phyloP scores from a whole-genome alignment of 1,140 invertebrate genomes.

The Sycophaga agraensis region DNA sequence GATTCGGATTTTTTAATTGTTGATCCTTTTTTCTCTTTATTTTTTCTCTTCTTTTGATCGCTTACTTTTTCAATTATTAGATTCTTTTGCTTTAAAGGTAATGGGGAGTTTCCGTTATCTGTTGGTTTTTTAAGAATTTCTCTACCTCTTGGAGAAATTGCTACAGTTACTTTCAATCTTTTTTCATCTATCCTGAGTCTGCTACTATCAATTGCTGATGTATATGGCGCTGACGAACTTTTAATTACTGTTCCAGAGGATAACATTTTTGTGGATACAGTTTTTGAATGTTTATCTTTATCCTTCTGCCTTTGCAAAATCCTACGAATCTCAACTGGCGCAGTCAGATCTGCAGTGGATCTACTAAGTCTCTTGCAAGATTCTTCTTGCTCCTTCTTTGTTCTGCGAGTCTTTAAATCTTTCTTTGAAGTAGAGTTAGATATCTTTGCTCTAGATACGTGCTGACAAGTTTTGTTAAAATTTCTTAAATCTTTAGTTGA shows the following conservation, averaged over 20 bases:
- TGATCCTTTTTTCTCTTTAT: conserved; percentile 36
- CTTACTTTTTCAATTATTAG: background rate
- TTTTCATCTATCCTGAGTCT: conserved; percentile 52
- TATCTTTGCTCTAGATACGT: conserved; percentile 1
- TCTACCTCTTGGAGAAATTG: conserved; percentile 56
- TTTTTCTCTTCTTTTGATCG: conserved; percentile 32
- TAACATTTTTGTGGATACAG: conserved; percentile 31
- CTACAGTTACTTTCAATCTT: conserved; percentile 51
- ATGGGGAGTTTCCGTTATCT: background rate
- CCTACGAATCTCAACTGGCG: conserved; percentile 63
- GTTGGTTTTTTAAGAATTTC: conserved; percentile 47
- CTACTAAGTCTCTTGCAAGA: conserved; percentile 47
- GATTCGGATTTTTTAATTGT: conserved; percentile 42
- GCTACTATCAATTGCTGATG: conserved; percentile 36
- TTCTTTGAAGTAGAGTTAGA: conserved; percentile 29
- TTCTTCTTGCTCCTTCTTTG: conserved; percentile 44
- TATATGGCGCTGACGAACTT: conserved; percentile 49
- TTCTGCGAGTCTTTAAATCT: conserved; percentile 32
- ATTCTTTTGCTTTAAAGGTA: background rate
- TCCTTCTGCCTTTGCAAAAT: conserved; percentile 54
- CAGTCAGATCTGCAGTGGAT: conserved; percentile 59
- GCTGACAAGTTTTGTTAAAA: conserved; percentile 9
- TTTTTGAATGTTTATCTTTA: conserved; percentile 27
- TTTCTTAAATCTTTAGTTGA: conserved; percentile 11
- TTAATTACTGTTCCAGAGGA: conserved; percentile 48